Percentiles rank a stretch among this genome's conserved stretches.
These are phyloP conservation scores for Lophochroa leadbeateri DNA, from an alignment of 2,113 vertebrate genomes.

Conservation along the genomic window DNA sequence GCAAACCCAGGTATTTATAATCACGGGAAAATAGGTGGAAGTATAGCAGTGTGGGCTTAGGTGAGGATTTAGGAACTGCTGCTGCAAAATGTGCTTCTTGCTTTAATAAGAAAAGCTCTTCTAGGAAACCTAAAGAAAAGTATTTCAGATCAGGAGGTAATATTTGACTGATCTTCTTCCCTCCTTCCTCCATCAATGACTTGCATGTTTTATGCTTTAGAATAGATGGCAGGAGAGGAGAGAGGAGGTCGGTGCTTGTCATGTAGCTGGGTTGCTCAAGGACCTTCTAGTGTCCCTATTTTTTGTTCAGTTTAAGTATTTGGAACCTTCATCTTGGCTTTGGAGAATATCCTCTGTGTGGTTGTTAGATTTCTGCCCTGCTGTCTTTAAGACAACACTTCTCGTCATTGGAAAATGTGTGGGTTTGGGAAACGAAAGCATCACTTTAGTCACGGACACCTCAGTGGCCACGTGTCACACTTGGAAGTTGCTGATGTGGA, in stretches of 20 bases:
- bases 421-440: neutral
- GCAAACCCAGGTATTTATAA: neutral
- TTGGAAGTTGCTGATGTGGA: neutral
- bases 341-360: neutral
- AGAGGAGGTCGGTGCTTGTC: neutral
- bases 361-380: neutral
- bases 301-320: neutral
- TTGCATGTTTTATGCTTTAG: neutral
- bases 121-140: neutral
- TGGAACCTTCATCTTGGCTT: neutral
- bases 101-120: neutral
- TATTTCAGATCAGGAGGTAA: neutral
- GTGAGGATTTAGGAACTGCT: neutral
- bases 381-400: neutral
- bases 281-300: neutral
- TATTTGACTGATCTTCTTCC: neutral
- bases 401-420: neutral
- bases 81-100: neutral
- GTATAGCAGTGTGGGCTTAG: neutral
- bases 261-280: neutral
- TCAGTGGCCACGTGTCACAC: rapidly evolving
- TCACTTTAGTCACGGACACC: neutral
- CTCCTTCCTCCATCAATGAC: neutral
- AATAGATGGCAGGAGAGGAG: neutral
- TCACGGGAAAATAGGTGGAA: neutral